Base-by-base conservation (phyloP, 2,113 vertebrate genomes). In the Aplodontia rufa region DNA sequence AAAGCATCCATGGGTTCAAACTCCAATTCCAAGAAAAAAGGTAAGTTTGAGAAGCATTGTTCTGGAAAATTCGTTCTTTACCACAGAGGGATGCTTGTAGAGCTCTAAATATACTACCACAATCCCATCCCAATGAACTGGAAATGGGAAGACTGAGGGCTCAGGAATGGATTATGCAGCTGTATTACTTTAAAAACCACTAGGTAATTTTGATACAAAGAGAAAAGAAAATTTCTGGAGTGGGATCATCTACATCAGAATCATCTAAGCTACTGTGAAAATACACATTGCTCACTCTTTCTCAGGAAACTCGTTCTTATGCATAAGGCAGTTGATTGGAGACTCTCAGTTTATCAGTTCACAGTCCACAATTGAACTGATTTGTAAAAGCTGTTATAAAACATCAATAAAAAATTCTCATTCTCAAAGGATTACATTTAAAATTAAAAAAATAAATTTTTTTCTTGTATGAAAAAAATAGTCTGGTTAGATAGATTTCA, bases 351-450 rank as follows among this genome's bases (percentile, higher is more conserved):
- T 9, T 60, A 10, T 68, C 40, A 81, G 20, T 8, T 78, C 8
- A 68, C 28, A 49, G 22, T 80, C 5, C 3, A 62, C 10, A 72
- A 26, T 12, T 69, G 58, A 55, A n/a, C 16, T 75, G 7, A 14
- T 35, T 87, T 78, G 30, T n/a, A 68, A 93, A 91, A 82, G 68
- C 20, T 76, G 10, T 42, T 84, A 28, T 30, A 85, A 72, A 92
- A n/a, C 13, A n/a, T 35, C 58, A 58, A 26, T 24, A 58, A 6
- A 55, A 53, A 53, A 2, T 24, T 28, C 26, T 58, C 3, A n/a
- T 6, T 47, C 80, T 83, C 32, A 51, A 87, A 89, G 8, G 42
- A 74, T 74, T 78, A 47, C 64, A 7, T 71, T 37, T n/a, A 60
- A 68, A 71, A 7, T 71, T 37, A 35, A 60, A 68, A 71, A 87